These are phyloP conservation scores for Synanthedon tipuliformis DNA, from an alignment of 2,888 invertebrate species.

Conservation along the genomic window DNA sequence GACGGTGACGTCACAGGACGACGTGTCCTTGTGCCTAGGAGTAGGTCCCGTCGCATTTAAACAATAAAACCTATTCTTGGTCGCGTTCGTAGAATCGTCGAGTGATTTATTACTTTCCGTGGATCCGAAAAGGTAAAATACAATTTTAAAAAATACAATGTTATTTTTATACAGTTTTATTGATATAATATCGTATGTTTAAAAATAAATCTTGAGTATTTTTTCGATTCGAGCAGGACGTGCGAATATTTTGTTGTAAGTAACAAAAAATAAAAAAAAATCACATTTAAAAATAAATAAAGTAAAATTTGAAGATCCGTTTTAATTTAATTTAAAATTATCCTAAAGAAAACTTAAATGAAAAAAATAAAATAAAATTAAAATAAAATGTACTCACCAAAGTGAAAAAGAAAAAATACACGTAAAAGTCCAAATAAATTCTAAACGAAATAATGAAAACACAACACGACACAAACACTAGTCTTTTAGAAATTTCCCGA, in stretches of 20 bases:
- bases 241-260: not conserved
- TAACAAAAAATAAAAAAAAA: not conserved
- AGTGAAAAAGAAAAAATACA: conserved; percentile 42
- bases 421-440: conserved; percentile 49
- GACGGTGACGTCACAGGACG: conserved; percentile 62
- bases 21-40: conserved; percentile 56
- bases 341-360: conserved; percentile 6
- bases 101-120: conserved; percentile 8
- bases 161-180: no score
- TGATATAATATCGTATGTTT: no score
- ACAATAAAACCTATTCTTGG: no score
- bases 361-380: conserved; percentile 12
- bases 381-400: conserved; percentile 51
- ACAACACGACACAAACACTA: conserved; percentile 1
- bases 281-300: conserved; percentile 1
- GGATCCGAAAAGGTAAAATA: not conserved
- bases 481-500: conserved; percentile 31
- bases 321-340: not conserved
- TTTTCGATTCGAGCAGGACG: no score
- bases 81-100: conserved; percentile 2
- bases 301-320: not conserved
- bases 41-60: conserved; percentile 32
- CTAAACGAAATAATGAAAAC: conserved; percentile 26
- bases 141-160: no score
- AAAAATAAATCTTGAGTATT: no score